Evolutionary conservation across 1,140 invertebrate genomes (phyloP).

Genomic region (Zaprionus ghesquierei): DNA sequence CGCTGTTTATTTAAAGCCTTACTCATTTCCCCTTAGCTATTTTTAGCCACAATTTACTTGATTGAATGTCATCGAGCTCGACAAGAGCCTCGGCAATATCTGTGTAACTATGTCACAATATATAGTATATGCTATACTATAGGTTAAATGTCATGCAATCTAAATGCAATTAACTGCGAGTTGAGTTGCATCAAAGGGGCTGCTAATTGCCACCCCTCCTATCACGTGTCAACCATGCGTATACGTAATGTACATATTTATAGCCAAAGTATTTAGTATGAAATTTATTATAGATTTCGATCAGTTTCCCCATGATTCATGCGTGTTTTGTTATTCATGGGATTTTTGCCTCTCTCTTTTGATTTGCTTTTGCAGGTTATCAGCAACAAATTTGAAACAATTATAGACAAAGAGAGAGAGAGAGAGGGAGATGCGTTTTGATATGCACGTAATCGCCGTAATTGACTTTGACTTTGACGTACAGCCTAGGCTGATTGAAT

Average conservation of each 20-base stretch:
- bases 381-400: constrained; percentile 42
- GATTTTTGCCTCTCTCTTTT: background rate
- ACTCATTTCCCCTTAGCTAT: constrained; percentile 28
- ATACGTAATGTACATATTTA: constrained; percentile 23
- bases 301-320: constrained; percentile 26
- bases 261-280: constrained; percentile 45
- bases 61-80: constrained; percentile 35
- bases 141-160: constrained; percentile 58
- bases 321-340: constrained; percentile 42
- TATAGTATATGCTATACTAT: constrained; percentile 8
- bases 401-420: constrained; percentile 26
- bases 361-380: constrained; percentile 39
- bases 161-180: constrained; percentile 60
- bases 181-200: constrained; percentile 30
- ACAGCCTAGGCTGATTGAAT: constrained; percentile 7
- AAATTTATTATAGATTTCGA: constrained; percentile 43
- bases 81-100: background rate
- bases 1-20: background rate
- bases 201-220: constrained; percentile 21
- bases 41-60: constrained; percentile 31
- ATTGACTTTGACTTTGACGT: constrained; percentile 70
- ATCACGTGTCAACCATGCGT: background rate
- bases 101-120: too few relatives aligned
- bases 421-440: constrained; percentile 11
- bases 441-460: constrained; percentile 49